phyloP scores from a whole-genome alignment of 2,888 invertebrate genomes.

The Trypoxylon attenuatum region DNA sequence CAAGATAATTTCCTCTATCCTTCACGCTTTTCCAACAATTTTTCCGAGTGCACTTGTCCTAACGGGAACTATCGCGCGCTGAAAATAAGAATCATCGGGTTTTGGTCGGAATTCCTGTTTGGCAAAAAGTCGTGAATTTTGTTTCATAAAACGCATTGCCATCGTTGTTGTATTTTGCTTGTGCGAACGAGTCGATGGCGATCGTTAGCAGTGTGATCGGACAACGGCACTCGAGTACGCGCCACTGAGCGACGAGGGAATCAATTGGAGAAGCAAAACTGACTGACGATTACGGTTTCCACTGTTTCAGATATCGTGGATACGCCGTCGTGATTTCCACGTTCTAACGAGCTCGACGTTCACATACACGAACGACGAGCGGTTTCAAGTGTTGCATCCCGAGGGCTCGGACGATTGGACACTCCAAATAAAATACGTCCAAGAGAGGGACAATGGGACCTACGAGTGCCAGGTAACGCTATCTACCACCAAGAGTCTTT shows the following conservation, averaged over 20 bases:
- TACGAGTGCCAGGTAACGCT: constrained; percentile 91
- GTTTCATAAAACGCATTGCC: no score
- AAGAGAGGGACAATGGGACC: constrained; percentile 93
- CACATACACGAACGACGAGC: constrained; percentile 93
- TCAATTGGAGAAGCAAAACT: constrained; percentile 2
- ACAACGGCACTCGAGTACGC: not conserved
- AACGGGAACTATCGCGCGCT: no score
- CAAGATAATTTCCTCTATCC: no score
- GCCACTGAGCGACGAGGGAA: not conserved
- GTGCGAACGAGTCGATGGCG: no score
- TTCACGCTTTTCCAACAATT: no score
- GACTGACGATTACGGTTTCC: constrained; percentile 3
- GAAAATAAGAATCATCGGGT: no score
- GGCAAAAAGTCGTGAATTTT: no score
- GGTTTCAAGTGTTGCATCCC: constrained; percentile 85
- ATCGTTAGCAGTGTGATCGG: not conserved
- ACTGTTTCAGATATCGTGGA: constrained; percentile 90
- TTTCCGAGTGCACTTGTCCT: no score
- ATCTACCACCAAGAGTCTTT: constrained; percentile 33
- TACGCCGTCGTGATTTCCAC: constrained; percentile 93
- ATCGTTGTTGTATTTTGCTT: no score
- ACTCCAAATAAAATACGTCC: constrained; percentile 94
- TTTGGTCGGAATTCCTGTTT: no score
- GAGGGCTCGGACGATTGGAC: constrained; percentile 96
- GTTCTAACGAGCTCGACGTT: constrained; percentile 93